phyloP scores from a whole-genome alignment of 2,113 vertebrate species.

The Peucedramus taeniatus region DNA sequence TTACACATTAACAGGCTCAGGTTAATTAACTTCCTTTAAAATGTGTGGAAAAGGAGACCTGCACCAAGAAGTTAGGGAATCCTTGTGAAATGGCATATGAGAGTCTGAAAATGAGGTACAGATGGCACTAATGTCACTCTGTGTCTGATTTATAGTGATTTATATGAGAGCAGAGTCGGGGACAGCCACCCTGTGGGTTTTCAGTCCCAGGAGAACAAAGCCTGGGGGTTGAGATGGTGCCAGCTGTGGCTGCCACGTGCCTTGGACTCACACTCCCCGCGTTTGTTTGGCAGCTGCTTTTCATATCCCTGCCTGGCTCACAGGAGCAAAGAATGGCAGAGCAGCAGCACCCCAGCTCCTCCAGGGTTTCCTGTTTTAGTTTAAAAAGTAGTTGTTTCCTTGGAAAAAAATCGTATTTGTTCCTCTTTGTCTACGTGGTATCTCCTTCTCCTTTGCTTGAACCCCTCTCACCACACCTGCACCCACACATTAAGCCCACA shows the following conservation, averaged over 20 bases:
- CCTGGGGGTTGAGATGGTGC: rapidly evolving
- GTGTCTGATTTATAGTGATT: not conserved
- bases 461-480: not conserved
- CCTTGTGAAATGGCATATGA: not conserved
- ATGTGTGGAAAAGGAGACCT: not conserved
- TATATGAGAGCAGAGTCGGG: not conserved
- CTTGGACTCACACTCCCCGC: rapidly evolving
- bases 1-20: not conserved
- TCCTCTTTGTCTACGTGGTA: not conserved
- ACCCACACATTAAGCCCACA: not conserved
- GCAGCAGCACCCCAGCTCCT: not conserved
- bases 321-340: not conserved
- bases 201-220: not conserved
- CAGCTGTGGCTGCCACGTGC: not conserved
- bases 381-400: not conserved
- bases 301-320: not conserved
- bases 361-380: not conserved
- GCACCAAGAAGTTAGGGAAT: not conserved
- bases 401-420: not conserved
- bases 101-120: not conserved
- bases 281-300: not conserved
- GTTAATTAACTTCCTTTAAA: not conserved
- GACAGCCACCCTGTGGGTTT: not conserved
- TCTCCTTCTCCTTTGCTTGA: not conserved
- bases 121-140: not conserved